Base-by-base conservation (phyloP, 1,140 invertebrate genomes). In the Calosoma granatense region DNA sequence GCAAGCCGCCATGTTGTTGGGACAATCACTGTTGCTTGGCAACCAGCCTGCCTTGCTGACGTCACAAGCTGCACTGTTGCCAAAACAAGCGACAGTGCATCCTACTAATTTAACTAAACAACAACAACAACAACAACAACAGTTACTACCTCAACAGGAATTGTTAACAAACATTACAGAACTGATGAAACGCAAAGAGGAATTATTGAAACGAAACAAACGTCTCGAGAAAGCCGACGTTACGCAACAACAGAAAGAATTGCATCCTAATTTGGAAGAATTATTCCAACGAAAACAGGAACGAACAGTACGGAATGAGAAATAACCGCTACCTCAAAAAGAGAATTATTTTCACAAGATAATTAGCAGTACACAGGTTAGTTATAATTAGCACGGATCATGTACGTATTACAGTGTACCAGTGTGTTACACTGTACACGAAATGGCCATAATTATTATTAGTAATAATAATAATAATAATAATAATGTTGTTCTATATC, bases 141-240 rank as follows among this genome's bases (percentile, higher is more conserved):
- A 30, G 26, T 30, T n/a, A n/a, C 41, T 47, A 47, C 41, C 41
- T 47, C 41, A 47, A 47, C 15, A 9, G 3, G 41, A 47, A 47
- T 9, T 12, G 3, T 36, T 36, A 36, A 6, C 26, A 36, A 36
- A 36, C n/a, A 4, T 47, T 17, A 47, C 15, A 11, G 41, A 47
- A 11, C 17, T 47, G 15, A 17, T 47, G 6, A 47, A 47, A 47
- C 6, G 41, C 9, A 47, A 47, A 47, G 15, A 47, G 4, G 41
- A 36, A 36, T n/a, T 36, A 47, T 47, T 11, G 15, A 47, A 47
- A 47, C 6, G 41, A 17, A 11, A 47, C 17, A 11, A 30, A 30
- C 14, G 26, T 30, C n/a, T n/a, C n/a, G n/a, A n/a, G n/a, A n/a
- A 30, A 30, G 14, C 4, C 26, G 14, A 30, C 4, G 4, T 6